phyloP scores from a whole-genome alignment of 2,797 vertebrate genomes.

The Tauraco hartlaubi region DNA sequence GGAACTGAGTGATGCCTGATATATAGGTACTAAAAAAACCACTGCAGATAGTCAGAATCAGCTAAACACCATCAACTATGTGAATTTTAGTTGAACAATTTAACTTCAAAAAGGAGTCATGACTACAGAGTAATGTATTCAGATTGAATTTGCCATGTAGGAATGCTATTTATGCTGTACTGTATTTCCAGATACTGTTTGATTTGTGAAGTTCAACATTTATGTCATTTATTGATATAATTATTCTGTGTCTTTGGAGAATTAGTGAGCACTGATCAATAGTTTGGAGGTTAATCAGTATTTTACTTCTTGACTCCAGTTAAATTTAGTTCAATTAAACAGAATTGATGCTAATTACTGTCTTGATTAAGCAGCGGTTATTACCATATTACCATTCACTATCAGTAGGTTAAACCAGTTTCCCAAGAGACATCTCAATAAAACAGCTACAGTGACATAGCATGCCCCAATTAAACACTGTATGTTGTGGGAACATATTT shows the following conservation, averaged over 20 bases:
- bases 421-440: conserved; percentile 14
- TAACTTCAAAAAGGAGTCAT: background rate
- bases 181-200: background rate
- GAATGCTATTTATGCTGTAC: background rate
- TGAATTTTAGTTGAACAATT: conserved; percentile 1
- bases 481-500: background rate
- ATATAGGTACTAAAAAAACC: background rate
- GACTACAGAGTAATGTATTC: background rate
- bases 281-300: conserved; percentile 66
- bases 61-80: background rate
- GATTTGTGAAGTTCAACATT: conserved; percentile 33
- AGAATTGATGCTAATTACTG: conserved; percentile 63
- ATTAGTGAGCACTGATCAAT: conserved; percentile 51
- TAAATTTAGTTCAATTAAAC: conserved; percentile 64
- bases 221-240: conserved; percentile 53
- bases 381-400: conserved; percentile 49
- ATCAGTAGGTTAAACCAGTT: conserved; percentile 32
- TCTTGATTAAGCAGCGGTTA: conserved; percentile 61
- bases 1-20: background rate
- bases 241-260: conserved; percentile 27
- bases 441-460: conserved; percentile 8
- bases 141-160: background rate
- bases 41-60: background rate
- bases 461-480: background rate
- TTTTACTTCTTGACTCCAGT: conserved; percentile 33